Evolutionary conservation across 2,113 vertebrate genomes (phyloP).

Genomic region (Forbesichthys papilliferus): DNA sequence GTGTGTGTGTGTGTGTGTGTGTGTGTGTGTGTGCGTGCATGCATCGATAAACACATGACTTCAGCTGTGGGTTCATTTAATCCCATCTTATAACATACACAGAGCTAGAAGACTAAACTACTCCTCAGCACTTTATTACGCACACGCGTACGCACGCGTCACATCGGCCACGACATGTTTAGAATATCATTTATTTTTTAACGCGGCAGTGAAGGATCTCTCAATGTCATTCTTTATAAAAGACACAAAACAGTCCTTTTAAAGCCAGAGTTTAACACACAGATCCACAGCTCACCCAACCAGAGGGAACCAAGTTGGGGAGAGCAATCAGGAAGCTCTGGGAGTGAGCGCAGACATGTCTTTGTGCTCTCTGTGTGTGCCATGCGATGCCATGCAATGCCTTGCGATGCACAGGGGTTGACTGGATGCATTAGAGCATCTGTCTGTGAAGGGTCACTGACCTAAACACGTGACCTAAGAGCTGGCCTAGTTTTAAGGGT

Average conservation of each 20-base stretch:
- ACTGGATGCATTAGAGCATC: constrained; percentile 69
- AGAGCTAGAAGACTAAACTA: too few species aligned
- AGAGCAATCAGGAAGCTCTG: constrained; percentile 46
- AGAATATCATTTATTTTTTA: constrained; percentile 44
- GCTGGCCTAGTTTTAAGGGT: constrained; percentile 66
- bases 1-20: constrained; percentile 7
- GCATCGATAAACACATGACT: background rate
- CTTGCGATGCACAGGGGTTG: constrained; percentile 49
- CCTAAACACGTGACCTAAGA: constrained; percentile 73
- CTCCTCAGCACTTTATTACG: too few species aligned
- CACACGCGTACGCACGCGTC: background rate
- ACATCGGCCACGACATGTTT: constrained; percentile 40
- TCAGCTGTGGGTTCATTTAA: too few species aligned
- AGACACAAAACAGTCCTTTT: constrained; percentile 31
- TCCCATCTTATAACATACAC: too few species aligned
- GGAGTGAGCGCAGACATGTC: constrained; percentile 27
- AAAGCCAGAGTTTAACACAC: constrained; percentile 19
- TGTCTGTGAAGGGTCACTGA: constrained; percentile 66
- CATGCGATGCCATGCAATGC: constrained; percentile 15
- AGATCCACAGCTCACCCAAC: constrained; percentile 30
- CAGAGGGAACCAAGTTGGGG: constrained; percentile 38
- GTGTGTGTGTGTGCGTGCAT: background rate
- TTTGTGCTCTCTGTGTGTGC: constrained; percentile 23
- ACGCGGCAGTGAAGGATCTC: constrained; percentile 32
- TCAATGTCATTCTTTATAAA: constrained; percentile 40